Conservation (phyloP, 2,797 vertebrate species). For the Oryzias sinensis region DNA sequence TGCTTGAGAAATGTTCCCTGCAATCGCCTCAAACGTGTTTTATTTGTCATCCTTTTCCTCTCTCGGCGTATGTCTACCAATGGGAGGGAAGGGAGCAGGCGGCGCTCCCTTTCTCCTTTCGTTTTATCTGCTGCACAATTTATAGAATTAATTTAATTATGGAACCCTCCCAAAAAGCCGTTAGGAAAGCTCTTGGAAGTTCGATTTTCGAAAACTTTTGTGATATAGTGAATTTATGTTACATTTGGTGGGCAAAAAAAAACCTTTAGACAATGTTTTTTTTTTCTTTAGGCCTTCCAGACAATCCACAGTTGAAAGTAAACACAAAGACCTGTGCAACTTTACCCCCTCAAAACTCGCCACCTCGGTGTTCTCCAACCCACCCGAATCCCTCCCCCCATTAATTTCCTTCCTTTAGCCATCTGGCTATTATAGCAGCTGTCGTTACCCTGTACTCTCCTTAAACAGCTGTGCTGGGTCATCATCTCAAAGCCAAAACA, state of each 20-base stretch:
- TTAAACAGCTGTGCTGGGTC: slow-evolving; percentile 81
- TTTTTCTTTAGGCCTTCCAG: slow-evolving; percentile 30
- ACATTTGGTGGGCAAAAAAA: slow-evolving; percentile 19
- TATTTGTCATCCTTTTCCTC: slow-evolving; percentile 44
- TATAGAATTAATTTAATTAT: slow-evolving; percentile 70
- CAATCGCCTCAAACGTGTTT: slow-evolving; percentile 64
- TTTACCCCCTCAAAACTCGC: slow-evolving; percentile 65
- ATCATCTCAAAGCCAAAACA: slow-evolving; percentile 74
- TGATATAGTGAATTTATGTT: slow-evolving; percentile 38
- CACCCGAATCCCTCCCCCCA: not conserved
- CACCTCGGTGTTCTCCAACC: slow-evolving; percentile 25
- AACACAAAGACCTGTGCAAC: slow-evolving; percentile 57
- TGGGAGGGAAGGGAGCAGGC: slow-evolving; percentile 40
- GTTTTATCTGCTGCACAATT: slow-evolving; percentile 65
- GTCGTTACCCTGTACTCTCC: slow-evolving; percentile 76
- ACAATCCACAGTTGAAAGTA: slow-evolving; percentile 49
- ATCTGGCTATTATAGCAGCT: slow-evolving; percentile 72
- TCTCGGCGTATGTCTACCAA: slow-evolving; percentile 62
- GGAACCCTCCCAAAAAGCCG: slow-evolving; percentile 57
- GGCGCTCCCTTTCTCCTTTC: slow-evolving; percentile 44
- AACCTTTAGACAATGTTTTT: slow-evolving; percentile 23
- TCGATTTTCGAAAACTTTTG: slow-evolving; percentile 37
- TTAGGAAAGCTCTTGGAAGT: slow-evolving; percentile 55
- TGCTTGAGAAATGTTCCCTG: slow-evolving; percentile 65
- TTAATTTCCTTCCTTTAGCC: slow-evolving; percentile 48